Evolutionary conservation across 1,140 invertebrate genomes (phyloP).

Genomic region (Lordiphosa stackelbergi): DNA sequence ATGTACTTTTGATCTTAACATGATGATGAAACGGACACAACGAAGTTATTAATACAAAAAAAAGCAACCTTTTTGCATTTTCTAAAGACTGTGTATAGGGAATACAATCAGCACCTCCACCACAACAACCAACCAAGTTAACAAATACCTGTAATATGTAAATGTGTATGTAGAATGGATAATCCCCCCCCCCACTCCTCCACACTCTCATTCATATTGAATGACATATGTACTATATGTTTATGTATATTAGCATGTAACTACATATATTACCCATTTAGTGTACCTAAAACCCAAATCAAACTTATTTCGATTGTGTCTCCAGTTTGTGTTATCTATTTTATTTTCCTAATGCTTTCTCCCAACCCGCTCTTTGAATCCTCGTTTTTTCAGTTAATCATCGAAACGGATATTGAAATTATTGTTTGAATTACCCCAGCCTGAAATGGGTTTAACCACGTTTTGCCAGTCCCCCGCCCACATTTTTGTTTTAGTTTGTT

Average conservation of each 20-base stretch:
- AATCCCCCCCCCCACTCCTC: conserved; percentile 1
- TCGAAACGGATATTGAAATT: conserved; percentile 71
- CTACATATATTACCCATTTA: conserved; percentile 11
- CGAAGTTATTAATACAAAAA: conserved; percentile 38
- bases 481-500: not conserved
- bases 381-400: conserved; percentile 62
- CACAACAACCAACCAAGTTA: conserved; percentile 9
- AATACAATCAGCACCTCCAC: conserved; percentile 18
- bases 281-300: conserved; percentile 10
- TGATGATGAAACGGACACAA: conserved; percentile 23
- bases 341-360: conserved; percentile 27
- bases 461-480: conserved; percentile 6
- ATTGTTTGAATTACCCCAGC: conserved; percentile 47
- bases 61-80: conserved; percentile 48
- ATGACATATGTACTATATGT: conserved; percentile 32
- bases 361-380: conserved; percentile 28
- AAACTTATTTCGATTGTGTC: conserved; percentile 17
- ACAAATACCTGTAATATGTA: conserved; percentile 18
- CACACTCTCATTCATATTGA: conserved; percentile 65
- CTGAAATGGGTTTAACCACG: conserved; percentile 24
- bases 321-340: conserved; percentile 29
- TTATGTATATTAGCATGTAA: conserved; percentile 37
- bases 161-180: conserved; percentile 8
- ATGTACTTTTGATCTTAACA: conserved; percentile 10
- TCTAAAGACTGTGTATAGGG: conserved; percentile 46